Evolutionary conservation across 2,888 invertebrate species (phyloP), one percentile per base, ranked within the genome.

Genomic region (Alitta virens): DNA sequence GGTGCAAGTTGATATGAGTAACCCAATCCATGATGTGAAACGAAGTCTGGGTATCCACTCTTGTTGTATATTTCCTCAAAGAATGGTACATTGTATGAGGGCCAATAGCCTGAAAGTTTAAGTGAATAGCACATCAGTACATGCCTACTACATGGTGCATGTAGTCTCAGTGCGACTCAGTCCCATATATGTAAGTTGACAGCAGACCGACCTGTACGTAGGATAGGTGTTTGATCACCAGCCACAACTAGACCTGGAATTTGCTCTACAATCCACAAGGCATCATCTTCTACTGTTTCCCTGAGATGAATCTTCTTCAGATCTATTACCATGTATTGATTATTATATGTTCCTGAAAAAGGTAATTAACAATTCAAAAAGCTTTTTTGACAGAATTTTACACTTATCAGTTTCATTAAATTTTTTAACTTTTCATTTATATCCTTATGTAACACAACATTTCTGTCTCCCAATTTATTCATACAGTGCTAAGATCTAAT

Each of bases 271-370:
- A 81, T 75, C 75, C 76, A 79, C 55, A 81, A 67, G 27, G 80
- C 74, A 58, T 69, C 74, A 67, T 80, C 75, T 14, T 68, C 63
- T 16, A 78, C 68, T 21, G 53, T 51, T 33, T 69, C 61, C 12
- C 69, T 66, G 56, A 74, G 70, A 18, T 70, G 50, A 18, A 81
- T 71, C 62, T 71, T 67, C 56, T 77, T 79, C 65, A 78, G 67
- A 63, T 81, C 80, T 16, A 81, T 59, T 0, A 81, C 67, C 80
- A 81, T 80, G 63, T 80, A 81, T 72, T 81, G 81, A 64, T 81
- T 81, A 67, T 81, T 81, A 67, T 81, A 81, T 0, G 81, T 80
- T 0, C 80, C 80, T 79, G 67, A 16, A 62, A 57, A 56, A 46
- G 5, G n/a, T 5, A 52, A 23, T 14, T 52, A 26, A 23, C n/a